These are phyloP conservation scores for Chaetorhynchus papuensis DNA, from an alignment of 2,113 vertebrate genomes.

Conservation along the genomic window DNA sequence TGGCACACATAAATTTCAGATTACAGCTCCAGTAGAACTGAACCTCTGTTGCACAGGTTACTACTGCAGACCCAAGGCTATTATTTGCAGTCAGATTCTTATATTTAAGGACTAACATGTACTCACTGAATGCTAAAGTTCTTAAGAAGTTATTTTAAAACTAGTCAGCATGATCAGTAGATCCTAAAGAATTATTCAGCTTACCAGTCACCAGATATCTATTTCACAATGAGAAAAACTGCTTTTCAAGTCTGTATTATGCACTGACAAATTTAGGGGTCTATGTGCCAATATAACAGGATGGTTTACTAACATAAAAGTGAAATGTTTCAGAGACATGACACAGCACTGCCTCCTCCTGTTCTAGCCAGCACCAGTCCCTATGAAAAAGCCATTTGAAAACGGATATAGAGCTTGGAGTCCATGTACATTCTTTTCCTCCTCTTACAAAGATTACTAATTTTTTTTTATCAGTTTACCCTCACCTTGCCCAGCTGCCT, in stretches of 20 bases:
- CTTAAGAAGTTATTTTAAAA: neutral
- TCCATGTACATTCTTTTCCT: neutral
- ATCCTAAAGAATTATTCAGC: neutral
- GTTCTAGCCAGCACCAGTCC: neutral
- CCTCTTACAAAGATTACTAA: neutral
- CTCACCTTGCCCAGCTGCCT: neutral
- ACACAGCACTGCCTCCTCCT: neutral
- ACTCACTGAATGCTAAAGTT: neutral
- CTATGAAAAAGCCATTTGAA: neutral
- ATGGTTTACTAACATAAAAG: neutral
- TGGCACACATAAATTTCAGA: neutral
- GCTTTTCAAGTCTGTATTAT: neutral
- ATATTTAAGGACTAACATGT: neutral
- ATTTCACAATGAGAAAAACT: neutral
- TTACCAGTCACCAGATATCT: neutral
- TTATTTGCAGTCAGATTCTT: neutral
- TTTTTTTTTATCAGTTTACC: neutral
- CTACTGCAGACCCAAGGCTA: neutral
- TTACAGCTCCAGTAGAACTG: neutral
- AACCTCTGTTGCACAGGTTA: neutral
- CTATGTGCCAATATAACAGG: neutral
- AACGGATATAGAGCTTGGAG: neutral
- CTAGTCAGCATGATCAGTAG: neutral
- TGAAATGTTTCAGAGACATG: neutral
- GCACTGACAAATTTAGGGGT: neutral